Percentiles rank a stretch among this genome's conserved stretches.
These are phyloP conservation scores for Oedothorax gibbosus DNA, from an alignment of 1,140 invertebrate species.

Conservation along the genomic window DNA sequence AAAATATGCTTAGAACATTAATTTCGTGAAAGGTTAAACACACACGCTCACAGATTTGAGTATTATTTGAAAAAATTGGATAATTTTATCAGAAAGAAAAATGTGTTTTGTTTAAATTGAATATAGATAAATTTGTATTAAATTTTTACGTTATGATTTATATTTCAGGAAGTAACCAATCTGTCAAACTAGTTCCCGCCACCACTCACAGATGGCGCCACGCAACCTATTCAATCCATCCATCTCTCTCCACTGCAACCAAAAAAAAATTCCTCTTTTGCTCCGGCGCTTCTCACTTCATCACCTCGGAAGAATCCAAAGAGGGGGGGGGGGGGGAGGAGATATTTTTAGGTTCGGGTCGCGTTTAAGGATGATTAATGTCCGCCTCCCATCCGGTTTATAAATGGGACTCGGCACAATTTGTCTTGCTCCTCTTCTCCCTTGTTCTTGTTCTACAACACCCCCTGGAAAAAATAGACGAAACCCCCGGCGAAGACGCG, in stretches of 20 bases:
- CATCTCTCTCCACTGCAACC: neutral
- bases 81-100: too few relatives aligned
- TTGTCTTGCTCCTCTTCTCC: conserved; percentile 53
- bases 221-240: neutral
- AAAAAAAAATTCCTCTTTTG: conserved; percentile 23
- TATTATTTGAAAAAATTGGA: too few relatives aligned
- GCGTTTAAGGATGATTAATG: conserved; percentile 60
- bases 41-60: too few relatives aligned
- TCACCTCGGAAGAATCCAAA: conserved; percentile 50
- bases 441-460: conserved; percentile 22
- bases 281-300: conserved; percentile 52
- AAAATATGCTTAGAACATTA: too few relatives aligned
- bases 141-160: too few relatives aligned
- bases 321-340: neutral
- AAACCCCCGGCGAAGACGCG: conserved; percentile 32
- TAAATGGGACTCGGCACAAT: conserved; percentile 53
- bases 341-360: conserved; percentile 56
- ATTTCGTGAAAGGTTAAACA: too few relatives aligned
- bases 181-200: too few relatives aligned
- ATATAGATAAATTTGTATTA: too few relatives aligned
- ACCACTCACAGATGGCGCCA: conserved; percentile 21
- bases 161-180: too few relatives aligned
- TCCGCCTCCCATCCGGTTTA: conserved; percentile 48
- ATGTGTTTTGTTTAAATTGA: too few relatives aligned
- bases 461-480: neutral